Evolutionary conservation across 2,113 vertebrate genomes (phyloP).

Genomic region (Tragelaphus scriptus): DNA sequence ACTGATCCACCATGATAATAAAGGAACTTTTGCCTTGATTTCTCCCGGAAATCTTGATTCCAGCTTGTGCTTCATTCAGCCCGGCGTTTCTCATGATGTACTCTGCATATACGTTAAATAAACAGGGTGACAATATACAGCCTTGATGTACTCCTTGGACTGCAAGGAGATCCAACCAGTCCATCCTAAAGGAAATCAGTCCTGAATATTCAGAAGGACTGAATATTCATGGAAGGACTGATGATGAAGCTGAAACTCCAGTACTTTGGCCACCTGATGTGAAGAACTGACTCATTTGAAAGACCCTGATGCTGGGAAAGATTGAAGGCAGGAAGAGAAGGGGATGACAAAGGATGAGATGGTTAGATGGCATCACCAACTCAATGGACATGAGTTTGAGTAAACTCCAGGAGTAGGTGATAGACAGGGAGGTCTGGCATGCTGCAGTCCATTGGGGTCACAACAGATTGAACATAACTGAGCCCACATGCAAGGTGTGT

Average conservation of each 20-base stretch:
- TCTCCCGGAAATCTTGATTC: background rate
- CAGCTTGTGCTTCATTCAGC: background rate
- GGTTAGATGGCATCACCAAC: background rate
- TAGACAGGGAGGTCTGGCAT: background rate
- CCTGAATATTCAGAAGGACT: background rate
- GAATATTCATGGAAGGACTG: background rate
- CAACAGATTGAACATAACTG: background rate
- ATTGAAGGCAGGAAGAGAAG: background rate
- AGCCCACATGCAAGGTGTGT: background rate
- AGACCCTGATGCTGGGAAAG: background rate
- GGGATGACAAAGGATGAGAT: background rate
- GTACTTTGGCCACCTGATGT: background rate
- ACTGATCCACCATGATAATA: background rate
- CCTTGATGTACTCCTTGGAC: background rate
- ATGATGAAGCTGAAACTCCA: background rate
- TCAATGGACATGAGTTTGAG: background rate
- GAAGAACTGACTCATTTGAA: background rate
- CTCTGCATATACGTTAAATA: background rate
- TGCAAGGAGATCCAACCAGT: background rate
- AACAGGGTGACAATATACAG: background rate
- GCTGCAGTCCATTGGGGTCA: background rate
- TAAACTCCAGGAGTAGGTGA: background rate
- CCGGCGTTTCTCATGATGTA: background rate
- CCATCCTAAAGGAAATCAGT: background rate
- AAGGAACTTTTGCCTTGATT: background rate